Conservation (phyloP, 2,113 vertebrate species). For the Ivindomyrus marchei region DNA sequence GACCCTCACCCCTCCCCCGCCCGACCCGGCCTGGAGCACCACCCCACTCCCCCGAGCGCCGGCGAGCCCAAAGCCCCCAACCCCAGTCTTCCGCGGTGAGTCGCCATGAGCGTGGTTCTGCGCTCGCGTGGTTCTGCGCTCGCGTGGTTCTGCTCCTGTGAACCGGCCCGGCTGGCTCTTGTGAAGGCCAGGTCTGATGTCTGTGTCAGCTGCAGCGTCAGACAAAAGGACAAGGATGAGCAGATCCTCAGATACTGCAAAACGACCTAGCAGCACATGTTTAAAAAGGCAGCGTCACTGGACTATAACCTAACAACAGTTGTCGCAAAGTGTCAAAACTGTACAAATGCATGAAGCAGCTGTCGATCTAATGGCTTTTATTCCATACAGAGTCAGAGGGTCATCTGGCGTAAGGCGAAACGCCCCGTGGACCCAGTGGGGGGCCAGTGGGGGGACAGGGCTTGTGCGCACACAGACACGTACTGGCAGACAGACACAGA, state of each 20-base stretch:
- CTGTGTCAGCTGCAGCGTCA: not conserved
- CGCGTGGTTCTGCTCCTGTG: not conserved
- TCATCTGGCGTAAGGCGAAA: not conserved
- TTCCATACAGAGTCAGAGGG: not conserved
- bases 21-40: conserved; percentile 74
- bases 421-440: no score
- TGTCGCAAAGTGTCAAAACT: no score
- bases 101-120: not conserved
- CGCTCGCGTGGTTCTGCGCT: not conserved
- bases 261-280: not conserved
- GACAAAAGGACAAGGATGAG: not conserved
- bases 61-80: conserved; percentile 89
- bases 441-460: no score
- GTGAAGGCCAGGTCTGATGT: not conserved
- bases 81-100: conserved; percentile 95
- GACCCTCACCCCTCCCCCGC: conserved; percentile 83
- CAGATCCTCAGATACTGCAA: not conserved
- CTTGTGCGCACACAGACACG: no score
- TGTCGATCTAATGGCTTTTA: no score
- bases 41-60: conserved; percentile 79
- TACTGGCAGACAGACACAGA: no score
- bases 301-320: not conserved
- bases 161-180: not conserved
- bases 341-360: no score
- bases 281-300: not conserved